Base-by-base conservation (phyloP, 2,888 invertebrate species). In the Euplexia lucipara region DNA sequence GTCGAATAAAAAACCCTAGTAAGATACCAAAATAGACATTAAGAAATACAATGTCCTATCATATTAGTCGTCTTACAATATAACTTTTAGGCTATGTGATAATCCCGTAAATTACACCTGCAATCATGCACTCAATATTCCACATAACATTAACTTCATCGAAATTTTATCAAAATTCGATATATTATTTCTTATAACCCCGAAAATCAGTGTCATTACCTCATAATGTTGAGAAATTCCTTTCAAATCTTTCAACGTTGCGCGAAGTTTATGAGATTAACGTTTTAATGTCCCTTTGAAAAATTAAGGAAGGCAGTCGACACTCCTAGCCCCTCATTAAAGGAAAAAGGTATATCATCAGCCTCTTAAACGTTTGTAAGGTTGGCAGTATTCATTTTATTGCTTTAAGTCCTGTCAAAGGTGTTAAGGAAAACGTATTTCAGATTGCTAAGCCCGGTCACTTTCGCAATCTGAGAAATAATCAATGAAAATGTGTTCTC, bases 261-360 rank as follows among this genome's bases (percentile, higher is more conserved):
- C 54, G 45, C 20, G 56, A 73, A 76, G 35, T 74, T 74, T 78
- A 76, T 63, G 26, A 74, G 70, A 78, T 78, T 78, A 72, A 70
- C 63, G 59, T 58, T 73, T 53, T 62, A 47, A 45, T 54, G 59
- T 59, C 58, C 59, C 64, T 81, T 81, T 78, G 70, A 70, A 66
- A 69, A 81, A 77, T 81, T 62, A 81, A 47, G 63, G 26, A 44
- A 37, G 62, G 45, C 51, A 44, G 63, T 7, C 61, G 44, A 32
- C 35, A 44, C 54, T 49, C 53, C 26, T 63, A 20, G 48, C 22
- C 44, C 44, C 52, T 75, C 71, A 59, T 78, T 73, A 73, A 49
- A 59, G 34, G 20, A 1, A 63, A 68, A 68, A 48, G 53, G 53
- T 63, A 64, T 51, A 58, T 47, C 41, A 57, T 58, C 52, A 35